Evolutionary conservation across 2,113 vertebrate genomes (phyloP), one percentile per base, ranked within the genome.

Genomic region (Cephalopterus ornatus): DNA sequence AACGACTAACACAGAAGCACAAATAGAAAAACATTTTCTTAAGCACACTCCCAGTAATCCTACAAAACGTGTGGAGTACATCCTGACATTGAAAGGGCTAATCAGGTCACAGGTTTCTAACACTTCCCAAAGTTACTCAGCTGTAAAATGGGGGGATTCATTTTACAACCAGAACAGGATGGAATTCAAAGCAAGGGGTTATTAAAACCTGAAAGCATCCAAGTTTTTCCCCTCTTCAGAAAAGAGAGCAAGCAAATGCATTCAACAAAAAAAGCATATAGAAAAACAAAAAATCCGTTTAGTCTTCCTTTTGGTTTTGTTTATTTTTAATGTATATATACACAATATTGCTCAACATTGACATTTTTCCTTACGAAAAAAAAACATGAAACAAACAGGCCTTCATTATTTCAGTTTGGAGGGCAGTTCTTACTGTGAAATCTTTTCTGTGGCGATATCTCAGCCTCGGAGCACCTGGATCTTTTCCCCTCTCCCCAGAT

Each of bases 41-140:
- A 65, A 83, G 81, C 22, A 33, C 32, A 6, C 37, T 63, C 44
- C 53, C 52, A 61, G 52, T 46, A 61, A 65, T 61, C 61, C 55
- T 35, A n/a, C 50, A 53, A 46, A 82, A 50, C 0, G 1, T 0
- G 3, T 12, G 53, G 44, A 41, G 46, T 24, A 41, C 12, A 52
- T 14, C 49, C 62, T 42, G 12, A 35, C 1, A 1, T 0, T 32
- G 28, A 76, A 66, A 62, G 42, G 56, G 11, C 1, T 4, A 59
- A 73, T 46, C 0, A 0, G 76, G 77, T 56, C 0, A 0, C 74
- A 62, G 28, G 83, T 70, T 89, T 44, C 18, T 63, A 88, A 66
- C 63, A 21, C 46, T 77, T 89, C 59, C 55, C 35, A 56, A 6
- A 2, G 3, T 80, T 63, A 80, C 44, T 56, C 80, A 75, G 68